Evolutionary conservation across 1,140 invertebrate species (phyloP), one percentile per base, ranked within the genome.

Genomic region (Brachionus manjavacas): DNA sequence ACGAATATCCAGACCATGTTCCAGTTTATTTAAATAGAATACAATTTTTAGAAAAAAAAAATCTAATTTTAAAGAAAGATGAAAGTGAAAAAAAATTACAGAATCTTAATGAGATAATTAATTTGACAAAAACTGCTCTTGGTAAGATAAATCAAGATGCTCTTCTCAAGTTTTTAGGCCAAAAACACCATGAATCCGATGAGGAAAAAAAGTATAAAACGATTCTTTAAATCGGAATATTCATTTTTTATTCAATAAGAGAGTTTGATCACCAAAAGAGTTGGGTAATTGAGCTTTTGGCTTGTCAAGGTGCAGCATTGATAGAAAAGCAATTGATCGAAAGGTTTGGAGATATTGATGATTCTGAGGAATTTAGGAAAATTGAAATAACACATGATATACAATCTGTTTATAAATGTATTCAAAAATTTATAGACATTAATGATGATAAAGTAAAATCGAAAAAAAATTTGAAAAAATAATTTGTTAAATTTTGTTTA

Each of bases 121-220:
- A 90, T 11, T 88, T 93, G 1, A 91, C 92, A 9, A 91, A 93
- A 72, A 90, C 92, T 86, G 92, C 94, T 0, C 91, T 95, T 28
- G 90, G 91, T 3, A 91, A 91, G 66, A 92, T 95, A n/a, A 93
- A 95, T 88, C 91, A 92, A 85, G 92, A 92, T n/a, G 87, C 87
- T 85, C 86, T 96, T 39, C 89, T 95, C 0, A 92, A 92, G 0
- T 94, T 92, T 87, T 92, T 93, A 85, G 94, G 94, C 0, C 84
- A 96, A 95, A 88, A 92, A 91, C 74, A 94, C 95, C 88, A 92
- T 92, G 14, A 90, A 94, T 68, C 88, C 91, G 0, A 94, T 94
- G 89, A 93, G 25, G 23, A 52, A 20, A 81, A 81, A 81, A 68
- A 81, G 79, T 64, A 31, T 12, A 41, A 55, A 1, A n/a, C 25